Percentiles rank a stretch among this genome's conserved stretches.
These are phyloP conservation scores for Megalonaias nervosa DNA, from an alignment of 1,140 invertebrate genomes.

Conservation along the genomic window DNA sequence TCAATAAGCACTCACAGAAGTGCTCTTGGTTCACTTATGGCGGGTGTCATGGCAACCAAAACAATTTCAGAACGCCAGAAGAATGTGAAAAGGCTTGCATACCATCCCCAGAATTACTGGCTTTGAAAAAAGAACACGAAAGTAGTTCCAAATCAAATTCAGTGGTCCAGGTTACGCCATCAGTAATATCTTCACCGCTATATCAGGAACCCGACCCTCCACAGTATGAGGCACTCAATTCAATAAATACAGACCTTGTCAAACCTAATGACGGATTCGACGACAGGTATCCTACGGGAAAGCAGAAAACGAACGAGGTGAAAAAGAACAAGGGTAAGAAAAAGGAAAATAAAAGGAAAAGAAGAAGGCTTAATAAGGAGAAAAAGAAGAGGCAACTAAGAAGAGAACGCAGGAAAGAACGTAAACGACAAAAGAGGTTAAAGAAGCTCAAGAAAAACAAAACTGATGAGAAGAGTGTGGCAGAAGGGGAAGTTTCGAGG, in stretches of 20 bases:
- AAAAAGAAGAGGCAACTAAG: conserved; percentile 12
- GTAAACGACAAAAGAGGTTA: background rate
- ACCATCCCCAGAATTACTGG: conserved; percentile 14
- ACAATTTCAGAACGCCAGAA: conserved; percentile 75
- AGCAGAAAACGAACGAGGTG: conserved; percentile 7
- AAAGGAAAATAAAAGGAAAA: conserved; percentile 26
- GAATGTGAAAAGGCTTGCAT: conserved; percentile 44
- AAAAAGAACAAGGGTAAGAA: conserved; percentile 18
- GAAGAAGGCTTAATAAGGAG: conserved; percentile 5
- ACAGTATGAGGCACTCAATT: conserved; percentile 22
- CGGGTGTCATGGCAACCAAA: conserved; percentile 80
- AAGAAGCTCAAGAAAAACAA: conserved; percentile 4
- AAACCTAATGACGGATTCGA: background rate
- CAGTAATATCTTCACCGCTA: conserved; percentile 18
- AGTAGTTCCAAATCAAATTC: background rate
- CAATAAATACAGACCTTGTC: background rate
- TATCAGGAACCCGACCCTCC: conserved; percentile 7
- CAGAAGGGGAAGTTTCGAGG: too few relatives aligned
- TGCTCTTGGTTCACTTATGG: conserved; percentile 79
- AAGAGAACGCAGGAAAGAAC: conserved; percentile 8
- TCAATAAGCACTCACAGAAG: conserved; percentile 72
- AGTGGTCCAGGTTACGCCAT: conserved; percentile 16
- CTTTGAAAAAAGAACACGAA: conserved; percentile 13
- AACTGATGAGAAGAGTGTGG: conserved; percentile 1
- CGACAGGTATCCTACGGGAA: conserved; percentile 2